Evolutionary conservation across 2,888 invertebrate species (phyloP), one percentile per base, ranked within the genome.

Genomic region (Rhagium mordax): DNA sequence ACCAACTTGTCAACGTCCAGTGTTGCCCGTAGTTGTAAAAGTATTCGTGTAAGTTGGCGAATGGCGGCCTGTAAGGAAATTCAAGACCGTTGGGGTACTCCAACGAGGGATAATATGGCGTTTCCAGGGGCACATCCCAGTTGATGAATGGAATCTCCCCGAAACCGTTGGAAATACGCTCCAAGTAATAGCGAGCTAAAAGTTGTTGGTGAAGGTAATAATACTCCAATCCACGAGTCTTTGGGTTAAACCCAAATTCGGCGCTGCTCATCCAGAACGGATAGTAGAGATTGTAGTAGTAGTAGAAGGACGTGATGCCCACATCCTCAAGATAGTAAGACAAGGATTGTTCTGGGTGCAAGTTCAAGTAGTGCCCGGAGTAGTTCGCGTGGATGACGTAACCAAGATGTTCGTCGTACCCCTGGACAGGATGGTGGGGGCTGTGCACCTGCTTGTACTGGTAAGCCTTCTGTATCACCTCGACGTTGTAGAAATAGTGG

Each of bases 261-360:
- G 85, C 76, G 16, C 90, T 90, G 74, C 90, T 89, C 82, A 93
- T 89, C 92, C 92, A 93, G 83, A 88, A 89, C 6, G 94, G 93
- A 82, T 91, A 92, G 69, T 91, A 89, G 78, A 93, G 84, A 78
- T 91, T 90, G 77, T 87, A 85, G 83, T 92, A 90, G 86, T 92
- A 92, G 87, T 93, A 93, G 83, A 90, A 91, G 21, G 91, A 82
- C 85, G 93, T 94, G 64, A 94, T 88, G 69, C 90, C 92, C 69
- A 93, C 88, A 85, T 95, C 95, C 82, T 95, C 93, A 15, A 92
- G 92, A 88, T 92, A 94, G 87, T 95, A 95, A 24, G 90, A 88
- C 53, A 95, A 79, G 7, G 85, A 82, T 68, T 90, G 89, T 74
- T 93, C 92, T 1, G 89, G 87, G 82, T 90, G 88, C 76, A 91